Conservation (phyloP, 1,140 invertebrate genomes). For the Chironomus striatipennis region DNA sequence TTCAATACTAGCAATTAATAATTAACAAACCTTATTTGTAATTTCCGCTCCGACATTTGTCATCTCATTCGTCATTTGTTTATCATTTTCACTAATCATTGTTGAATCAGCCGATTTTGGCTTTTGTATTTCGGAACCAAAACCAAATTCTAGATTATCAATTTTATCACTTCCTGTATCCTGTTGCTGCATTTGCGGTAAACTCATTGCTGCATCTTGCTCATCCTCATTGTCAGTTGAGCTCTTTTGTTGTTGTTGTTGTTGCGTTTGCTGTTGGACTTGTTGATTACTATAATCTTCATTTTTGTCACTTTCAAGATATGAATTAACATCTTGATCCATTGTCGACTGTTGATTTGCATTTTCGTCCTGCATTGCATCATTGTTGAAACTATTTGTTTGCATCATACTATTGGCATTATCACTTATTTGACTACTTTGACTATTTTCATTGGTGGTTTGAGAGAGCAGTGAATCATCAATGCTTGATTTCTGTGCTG, state of each 20-base stretch:
- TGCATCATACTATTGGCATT: conserved; percentile 1
- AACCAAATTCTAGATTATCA: conserved; percentile 1
- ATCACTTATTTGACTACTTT: conserved; percentile 18
- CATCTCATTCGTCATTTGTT: conserved; percentile 26
- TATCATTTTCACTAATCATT: conserved; percentile 16
- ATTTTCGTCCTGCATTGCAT: conserved; percentile 5
- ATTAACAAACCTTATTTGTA: conserved; percentile 31
- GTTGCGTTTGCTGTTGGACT: not conserved
- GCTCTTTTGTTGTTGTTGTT: not conserved
- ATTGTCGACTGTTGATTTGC: conserved; percentile 16
- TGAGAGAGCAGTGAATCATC: conserved; percentile 20
- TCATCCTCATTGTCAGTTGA: not conserved
- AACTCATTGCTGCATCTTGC: not conserved
- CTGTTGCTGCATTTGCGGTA: not conserved
- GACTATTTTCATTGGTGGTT: conserved; percentile 20
- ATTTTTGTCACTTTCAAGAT: conserved; percentile 11
- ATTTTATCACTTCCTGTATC: conserved; percentile 18
- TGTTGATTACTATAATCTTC: not conserved
- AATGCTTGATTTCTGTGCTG: conserved; percentile 10
- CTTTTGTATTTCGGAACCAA: not conserved
- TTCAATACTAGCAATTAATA: no score
- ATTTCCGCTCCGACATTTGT: conserved; percentile 27
- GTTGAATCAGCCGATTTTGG: not conserved
- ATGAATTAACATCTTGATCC: not conserved
- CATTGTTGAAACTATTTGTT: not conserved